Conservation (phyloP, 1,140 invertebrate species). For the Telenomus remus region DNA sequence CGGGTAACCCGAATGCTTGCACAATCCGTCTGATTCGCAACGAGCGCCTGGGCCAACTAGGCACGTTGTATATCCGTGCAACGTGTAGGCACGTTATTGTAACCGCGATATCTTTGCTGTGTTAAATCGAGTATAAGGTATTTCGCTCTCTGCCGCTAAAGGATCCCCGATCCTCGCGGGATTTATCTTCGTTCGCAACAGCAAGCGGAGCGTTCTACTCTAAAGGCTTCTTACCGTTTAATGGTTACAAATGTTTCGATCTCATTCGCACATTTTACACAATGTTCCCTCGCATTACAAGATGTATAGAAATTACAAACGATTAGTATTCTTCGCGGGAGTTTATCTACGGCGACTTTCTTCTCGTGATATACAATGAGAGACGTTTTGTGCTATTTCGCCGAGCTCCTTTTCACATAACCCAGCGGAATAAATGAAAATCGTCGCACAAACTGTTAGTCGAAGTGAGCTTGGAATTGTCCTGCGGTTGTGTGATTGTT, state of each 20-base stretch:
- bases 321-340: no score
- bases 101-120: slow-evolving; percentile 16
- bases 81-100: slow-evolving; percentile 1
- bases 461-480: no score
- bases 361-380: no score
- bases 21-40: slow-evolving; percentile 2
- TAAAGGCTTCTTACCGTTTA: slow-evolving; percentile 1
- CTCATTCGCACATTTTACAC: background rate
- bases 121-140: slow-evolving; percentile 23
- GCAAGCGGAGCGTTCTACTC: background rate
- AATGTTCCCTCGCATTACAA: no score
- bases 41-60: background rate
- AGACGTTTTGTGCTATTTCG: no score
- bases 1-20: background rate
- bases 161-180: background rate
- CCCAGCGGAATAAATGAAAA: no score
- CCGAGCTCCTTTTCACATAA: no score
- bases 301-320: no score
- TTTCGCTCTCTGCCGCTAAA: slow-evolving; percentile 1
- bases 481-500: no score
- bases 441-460: no score
- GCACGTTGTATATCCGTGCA: slow-evolving; percentile 1
- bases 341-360: no score
- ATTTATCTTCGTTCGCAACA: slow-evolving; percentile 17
- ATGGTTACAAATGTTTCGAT: slow-evolving; percentile 2